Base-by-base conservation (phyloP, 2,113 vertebrate genomes). In the Xenopus borealis region DNA sequence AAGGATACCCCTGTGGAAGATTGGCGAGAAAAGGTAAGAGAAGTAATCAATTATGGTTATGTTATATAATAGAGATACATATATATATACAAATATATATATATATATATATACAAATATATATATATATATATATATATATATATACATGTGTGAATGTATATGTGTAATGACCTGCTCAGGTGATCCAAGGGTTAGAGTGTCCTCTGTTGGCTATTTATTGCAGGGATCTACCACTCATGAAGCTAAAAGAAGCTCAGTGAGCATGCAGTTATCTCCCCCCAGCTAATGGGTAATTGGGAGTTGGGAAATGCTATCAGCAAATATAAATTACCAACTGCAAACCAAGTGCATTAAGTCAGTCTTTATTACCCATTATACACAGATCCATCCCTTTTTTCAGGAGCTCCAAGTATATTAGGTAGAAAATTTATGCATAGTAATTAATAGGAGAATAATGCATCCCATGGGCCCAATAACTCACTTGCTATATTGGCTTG, bases 331-430 rank as follows among this genome's bases (percentile, higher is more conserved):
- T 90, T 85, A 85, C 78, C n/a, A 82, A 71, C 59, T 19, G 85
- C 66, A 84, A 87, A 86, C 82, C 61, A 59, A 86, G 81, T 70
- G 80, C 83, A 80, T 88, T 91, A 90, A 86, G 78, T 61, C 78
- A 79, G 81, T 81, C 79, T 89, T 91, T 87, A 88, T 86, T 87
- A 88, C 82, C 90, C 89, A 90, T 91, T 90, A 91, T 83, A 82
- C 77, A 81, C 72, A 20, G 5, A 1, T 59, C 76, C 83, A 75
- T 85, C 80, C 74, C 80, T 79, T 84, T n/a, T 82, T 81, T 80
- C 81, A 75, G 0, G 33, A 82, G 82, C 81, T 83, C 81, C 77
- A 85, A 86, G 81, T 83, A 73, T 80, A 83, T 85, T 85, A 82
- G 80, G 78, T 79, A 75, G 81, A 78, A 81, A 83, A 84, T 83